Evolutionary conservation across 2,888 invertebrate genomes (phyloP).

Genomic region (Latheticus oryzae): DNA sequence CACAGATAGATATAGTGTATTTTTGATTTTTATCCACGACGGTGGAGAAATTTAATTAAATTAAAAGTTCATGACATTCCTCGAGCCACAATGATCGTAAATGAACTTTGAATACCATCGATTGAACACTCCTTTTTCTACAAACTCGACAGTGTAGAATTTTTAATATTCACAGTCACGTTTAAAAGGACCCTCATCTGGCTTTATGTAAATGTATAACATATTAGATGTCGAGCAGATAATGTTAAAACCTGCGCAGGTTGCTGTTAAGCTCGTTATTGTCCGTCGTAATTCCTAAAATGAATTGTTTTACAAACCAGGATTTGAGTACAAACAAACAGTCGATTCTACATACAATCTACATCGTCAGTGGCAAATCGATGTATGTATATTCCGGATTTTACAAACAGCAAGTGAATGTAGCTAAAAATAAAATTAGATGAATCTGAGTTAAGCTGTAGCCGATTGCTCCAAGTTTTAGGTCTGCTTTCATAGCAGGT

Average conservation of each 20-base stretch:
- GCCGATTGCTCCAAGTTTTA: no score
- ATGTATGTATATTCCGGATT: conserved; percentile 9
- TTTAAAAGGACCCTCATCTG: conserved; percentile 20
- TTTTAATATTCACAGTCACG: conserved; percentile 29
- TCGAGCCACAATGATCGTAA: no score
- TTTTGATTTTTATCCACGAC: no score
- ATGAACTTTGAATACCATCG: background rate
- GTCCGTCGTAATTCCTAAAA: conserved; percentile 38
- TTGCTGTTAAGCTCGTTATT: conserved; percentile 34
- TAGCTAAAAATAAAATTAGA: conserved; percentile 23
- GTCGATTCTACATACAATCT: conserved; percentile 7
- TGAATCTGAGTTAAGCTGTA: no score
- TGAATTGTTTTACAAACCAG: conserved; percentile 38
- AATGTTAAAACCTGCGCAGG: conserved; percentile 35
- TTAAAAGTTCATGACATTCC: no score
- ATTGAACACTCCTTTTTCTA: conserved; percentile 6
- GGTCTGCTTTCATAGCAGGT: no score
- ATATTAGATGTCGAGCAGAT: conserved; percentile 30
- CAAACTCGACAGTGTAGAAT: conserved; percentile 14
- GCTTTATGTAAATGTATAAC: conserved; percentile 20
- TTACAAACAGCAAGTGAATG: conserved; percentile 5
- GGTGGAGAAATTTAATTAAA: no score
- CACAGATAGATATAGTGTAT: no score
- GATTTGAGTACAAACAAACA: conserved; percentile 34
- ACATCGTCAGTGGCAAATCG: conserved; percentile 1